Conservation (phyloP, 2,113 vertebrate genomes). For the Sceloporus undulatus region DNA sequence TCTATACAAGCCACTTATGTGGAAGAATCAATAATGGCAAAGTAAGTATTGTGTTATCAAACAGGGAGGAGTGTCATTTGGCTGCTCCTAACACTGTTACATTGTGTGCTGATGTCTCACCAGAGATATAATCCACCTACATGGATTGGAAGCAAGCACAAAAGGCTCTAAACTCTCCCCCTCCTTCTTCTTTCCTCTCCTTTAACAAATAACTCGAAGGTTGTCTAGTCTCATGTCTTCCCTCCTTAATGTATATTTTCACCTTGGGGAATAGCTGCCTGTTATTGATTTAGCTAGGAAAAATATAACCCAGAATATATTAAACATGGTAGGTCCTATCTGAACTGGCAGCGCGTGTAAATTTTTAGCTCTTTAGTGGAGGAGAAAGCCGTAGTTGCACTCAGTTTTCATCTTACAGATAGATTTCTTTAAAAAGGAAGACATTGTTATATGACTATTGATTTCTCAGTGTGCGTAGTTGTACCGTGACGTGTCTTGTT, state of each 20-base stretch:
- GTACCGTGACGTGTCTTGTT: constrained; percentile 45
- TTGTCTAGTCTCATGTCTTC: constrained; percentile 50
- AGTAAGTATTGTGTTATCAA: constrained; percentile 55
- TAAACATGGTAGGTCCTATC: constrained; percentile 52
- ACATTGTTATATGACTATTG: constrained; percentile 35
- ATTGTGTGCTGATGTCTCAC: constrained; percentile 32
- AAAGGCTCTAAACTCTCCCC: not conserved
- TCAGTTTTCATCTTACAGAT: constrained; percentile 42
- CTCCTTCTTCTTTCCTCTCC: not conserved
- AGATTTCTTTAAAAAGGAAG: constrained; percentile 51
- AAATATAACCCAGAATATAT: constrained; percentile 58
- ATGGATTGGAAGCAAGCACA: constrained; percentile 28
- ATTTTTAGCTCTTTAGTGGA: constrained; percentile 61
- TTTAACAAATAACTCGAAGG: constrained; percentile 46
- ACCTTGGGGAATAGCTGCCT: constrained; percentile 58
- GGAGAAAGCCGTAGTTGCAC: constrained; percentile 49
- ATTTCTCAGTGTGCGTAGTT: constrained; percentile 36
- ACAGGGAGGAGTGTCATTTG: constrained; percentile 42
- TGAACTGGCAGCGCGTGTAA: constrained; percentile 43
- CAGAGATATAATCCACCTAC: constrained; percentile 40
- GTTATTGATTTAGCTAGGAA: constrained; percentile 63
- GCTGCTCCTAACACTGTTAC: constrained; percentile 45
- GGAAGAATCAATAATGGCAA: constrained; percentile 66
- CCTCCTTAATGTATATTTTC: constrained; percentile 65
- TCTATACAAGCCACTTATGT: constrained; percentile 31